Base-by-base conservation (phyloP, 2,113 vertebrate genomes). In the Tretioscincus oriximinensis region DNA sequence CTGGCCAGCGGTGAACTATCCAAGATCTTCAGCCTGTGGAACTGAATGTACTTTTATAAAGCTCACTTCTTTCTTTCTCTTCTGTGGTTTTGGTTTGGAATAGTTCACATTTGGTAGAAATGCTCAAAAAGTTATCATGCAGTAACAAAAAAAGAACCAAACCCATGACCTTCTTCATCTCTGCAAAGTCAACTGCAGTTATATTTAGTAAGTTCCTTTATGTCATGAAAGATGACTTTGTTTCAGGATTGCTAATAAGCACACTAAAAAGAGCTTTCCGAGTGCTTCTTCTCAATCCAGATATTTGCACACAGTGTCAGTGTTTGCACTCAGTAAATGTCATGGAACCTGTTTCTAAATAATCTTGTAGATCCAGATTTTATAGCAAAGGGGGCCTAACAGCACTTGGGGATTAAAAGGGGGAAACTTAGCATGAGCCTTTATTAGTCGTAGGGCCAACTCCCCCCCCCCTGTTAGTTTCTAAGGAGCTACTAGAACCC, bases 201-300 rank as follows among this genome's bases (percentile, higher is more conserved):
- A 79, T 80, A 79, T 75, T 75, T 84, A 79, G 65, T 58, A 22
- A 69, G 41, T 35, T 74, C 22, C 41, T 63, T 22, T 63, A 73
- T 70, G 41, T 63, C 41, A 63, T 76, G 58, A 75, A 79, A 84
- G 54, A 63, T 63, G 70, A 63, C 54, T 73, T 76, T 74, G 26
- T 68, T 78, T 70, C 35, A 83, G 51, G 9, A 29, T 22, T 78
- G 22, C 63, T 78, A 26, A 83, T 78, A 49, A 1, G 11, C 51
- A 21, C 14, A 11, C 21, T 79, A 54, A 66, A 84, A 84, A 66
- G 24, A 31, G 29, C 35, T 22, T 65, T 72, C 28, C 28, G 3
- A 3, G 14, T 26, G 8, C 28, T 26, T 11, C 64, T 65, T 28
- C 28, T 28, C 26, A 72, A n/a, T 1, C 1, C 20, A 18, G 35